A percentile compares a stretch with the other conserved stretches of the same genome.
Conservation (phyloP, 2,797 vertebrate genomes). For the Pteronotus mesoamericanus region DNA sequence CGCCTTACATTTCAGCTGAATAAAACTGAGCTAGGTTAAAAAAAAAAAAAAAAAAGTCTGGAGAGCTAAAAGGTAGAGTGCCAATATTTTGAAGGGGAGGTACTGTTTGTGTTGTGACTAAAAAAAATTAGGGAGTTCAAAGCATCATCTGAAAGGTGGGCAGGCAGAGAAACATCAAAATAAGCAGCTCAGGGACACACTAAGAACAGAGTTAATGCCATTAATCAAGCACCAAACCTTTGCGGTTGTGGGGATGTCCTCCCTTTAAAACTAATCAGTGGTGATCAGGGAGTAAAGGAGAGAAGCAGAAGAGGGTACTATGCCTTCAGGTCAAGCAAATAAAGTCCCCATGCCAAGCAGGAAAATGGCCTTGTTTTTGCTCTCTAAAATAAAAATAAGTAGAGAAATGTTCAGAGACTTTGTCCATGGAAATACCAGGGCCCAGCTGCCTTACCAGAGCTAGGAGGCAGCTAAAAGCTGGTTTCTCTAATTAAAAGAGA, state of each 20-base stretch:
- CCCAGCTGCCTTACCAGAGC: not conserved
- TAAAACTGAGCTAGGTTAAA: not conserved
- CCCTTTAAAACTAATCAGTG: slow-evolving; percentile 51
- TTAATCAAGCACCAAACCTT: slow-evolving; percentile 47
- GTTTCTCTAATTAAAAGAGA: slow-evolving; percentile 8
- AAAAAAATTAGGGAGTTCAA: slow-evolving; percentile 29
- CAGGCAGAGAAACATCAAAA: slow-evolving; percentile 50
- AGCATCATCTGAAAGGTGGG: slow-evolving; percentile 4
- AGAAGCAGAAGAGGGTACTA: slow-evolving; percentile 39
- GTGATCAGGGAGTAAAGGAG: slow-evolving; percentile 47
- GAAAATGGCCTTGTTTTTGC: slow-evolving; percentile 50
- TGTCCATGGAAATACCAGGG: slow-evolving; percentile 24
- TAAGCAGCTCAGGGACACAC: not conserved
- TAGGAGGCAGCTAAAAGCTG: not conserved
- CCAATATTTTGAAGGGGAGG: slow-evolving; percentile 20
- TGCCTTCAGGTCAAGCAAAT: slow-evolving; percentile 50
- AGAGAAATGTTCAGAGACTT: slow-evolving; percentile 61
- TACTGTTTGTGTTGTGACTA: slow-evolving; percentile 15
- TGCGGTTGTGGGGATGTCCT: slow-evolving; percentile 26
- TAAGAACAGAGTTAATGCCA: not conserved
- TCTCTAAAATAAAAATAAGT: slow-evolving; percentile 56
- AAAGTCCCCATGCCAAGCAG: slow-evolving; percentile 15
- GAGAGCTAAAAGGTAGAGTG: slow-evolving; percentile 9
- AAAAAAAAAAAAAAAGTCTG: not conserved
- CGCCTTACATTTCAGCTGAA: not conserved